A percentile compares a stretch with the other conserved stretches of the same genome.
Evolutionary conservation across 1,140 invertebrate species (phyloP).

Genomic region (Apis laboriosa): DNA sequence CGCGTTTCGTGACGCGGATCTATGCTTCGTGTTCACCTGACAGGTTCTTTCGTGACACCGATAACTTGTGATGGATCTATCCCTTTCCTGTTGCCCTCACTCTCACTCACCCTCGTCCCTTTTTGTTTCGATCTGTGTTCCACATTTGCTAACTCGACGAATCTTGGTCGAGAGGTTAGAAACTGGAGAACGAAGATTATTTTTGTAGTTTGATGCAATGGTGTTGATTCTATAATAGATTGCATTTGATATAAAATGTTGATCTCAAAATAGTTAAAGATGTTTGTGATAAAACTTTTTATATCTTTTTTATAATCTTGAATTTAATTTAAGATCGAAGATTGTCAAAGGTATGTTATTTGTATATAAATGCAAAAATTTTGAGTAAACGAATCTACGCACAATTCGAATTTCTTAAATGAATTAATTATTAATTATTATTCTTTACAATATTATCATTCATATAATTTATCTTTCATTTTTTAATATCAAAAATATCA

Average conservation of each 20-base stretch:
- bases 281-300: neutral
- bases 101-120: neutral
- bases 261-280: no score
- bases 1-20: conserved; percentile 7
- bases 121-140: neutral
- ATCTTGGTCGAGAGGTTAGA: neutral
- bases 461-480: neutral
- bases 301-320: neutral
- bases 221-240: no score
- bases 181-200: neutral
- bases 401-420: neutral
- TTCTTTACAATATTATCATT: neutral
- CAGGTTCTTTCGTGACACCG: conserved; percentile 4
- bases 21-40: conserved; percentile 4
- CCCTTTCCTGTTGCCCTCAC: neutral
- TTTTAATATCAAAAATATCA: no score
- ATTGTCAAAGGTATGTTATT: neutral
- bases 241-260: no score
- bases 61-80: conserved; percentile 23
- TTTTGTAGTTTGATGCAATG: neutral
- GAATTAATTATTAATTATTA: neutral
- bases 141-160: neutral
- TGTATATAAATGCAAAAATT: neutral
- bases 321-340: neutral
- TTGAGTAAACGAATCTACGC: no score